phyloP scores from a whole-genome alignment of 2,797 vertebrate species.

The Poeciliopsis presidionis region DNA sequence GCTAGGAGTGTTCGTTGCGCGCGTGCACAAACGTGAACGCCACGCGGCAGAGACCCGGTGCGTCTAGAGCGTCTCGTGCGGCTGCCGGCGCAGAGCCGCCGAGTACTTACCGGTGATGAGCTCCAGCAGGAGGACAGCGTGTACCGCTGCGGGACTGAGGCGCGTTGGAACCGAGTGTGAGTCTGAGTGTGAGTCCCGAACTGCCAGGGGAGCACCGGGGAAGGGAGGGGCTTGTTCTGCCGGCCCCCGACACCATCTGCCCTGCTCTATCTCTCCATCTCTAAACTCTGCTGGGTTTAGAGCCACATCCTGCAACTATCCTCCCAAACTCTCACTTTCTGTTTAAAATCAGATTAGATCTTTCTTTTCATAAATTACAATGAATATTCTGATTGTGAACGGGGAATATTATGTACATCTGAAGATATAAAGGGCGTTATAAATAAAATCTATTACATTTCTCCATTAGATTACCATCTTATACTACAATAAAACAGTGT shows the following conservation, averaged over 20 bases:
- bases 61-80: background rate
- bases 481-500: background rate
- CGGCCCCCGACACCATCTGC: background rate
- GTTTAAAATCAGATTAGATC: background rate
- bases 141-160: background rate
- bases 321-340: background rate
- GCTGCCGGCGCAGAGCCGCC: background rate
- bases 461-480: background rate
- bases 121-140: background rate
- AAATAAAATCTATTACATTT: too few relatives aligned
- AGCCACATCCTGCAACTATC: background rate
- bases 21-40: background rate
- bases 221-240: background rate
- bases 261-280: background rate
- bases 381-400: background rate
- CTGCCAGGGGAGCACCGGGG: background rate
- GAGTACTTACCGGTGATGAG: constrained; percentile 5
- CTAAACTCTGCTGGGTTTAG: background rate
- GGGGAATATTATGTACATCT: too few relatives aligned
- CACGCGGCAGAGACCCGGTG: background rate
- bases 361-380: background rate
- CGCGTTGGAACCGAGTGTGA: background rate
- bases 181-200: background rate
- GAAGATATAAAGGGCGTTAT: too few relatives aligned
- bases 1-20: background rate